A percentile compares a stretch with the other conserved stretches of the same genome.
Evolutionary conservation across 2,888 invertebrate species (phyloP).

Genomic region (Anoncus sp.): DNA sequence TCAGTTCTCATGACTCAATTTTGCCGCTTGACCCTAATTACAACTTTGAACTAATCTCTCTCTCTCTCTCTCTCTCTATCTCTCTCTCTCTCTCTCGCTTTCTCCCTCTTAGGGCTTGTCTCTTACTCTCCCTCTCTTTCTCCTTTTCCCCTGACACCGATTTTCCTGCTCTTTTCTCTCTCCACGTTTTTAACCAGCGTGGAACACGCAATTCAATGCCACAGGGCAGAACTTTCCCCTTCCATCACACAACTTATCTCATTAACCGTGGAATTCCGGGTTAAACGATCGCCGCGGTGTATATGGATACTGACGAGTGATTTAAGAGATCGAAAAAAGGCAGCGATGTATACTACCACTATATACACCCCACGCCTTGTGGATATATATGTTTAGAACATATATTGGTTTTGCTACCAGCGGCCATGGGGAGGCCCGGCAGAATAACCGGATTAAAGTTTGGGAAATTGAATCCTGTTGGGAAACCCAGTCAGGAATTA

Average conservation of each 20-base stretch:
- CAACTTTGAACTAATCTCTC: no score
- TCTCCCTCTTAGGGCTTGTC: conserved; percentile 19
- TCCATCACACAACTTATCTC: conserved; percentile 62
- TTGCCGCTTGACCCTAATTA: conserved; percentile 52
- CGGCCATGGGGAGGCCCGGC: conserved; percentile 26
- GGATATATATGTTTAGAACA: conserved; percentile 14
- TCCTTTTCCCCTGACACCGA: neutral
- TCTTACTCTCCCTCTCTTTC: conserved; percentile 1
- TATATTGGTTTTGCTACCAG: conserved; percentile 25
- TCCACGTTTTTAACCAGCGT: conserved; percentile 42
- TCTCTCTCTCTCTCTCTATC: no score
- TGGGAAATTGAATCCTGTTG: conserved; percentile 53
- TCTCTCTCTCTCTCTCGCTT: no score
- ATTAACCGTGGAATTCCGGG: conserved; percentile 59
- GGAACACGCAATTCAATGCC: conserved; percentile 58
- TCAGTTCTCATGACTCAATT: conserved; percentile 30
- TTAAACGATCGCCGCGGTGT: conserved; percentile 56
- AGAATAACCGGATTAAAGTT: conserved; percentile 58
- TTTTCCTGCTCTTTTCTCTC: conserved; percentile 25
- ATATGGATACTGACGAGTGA: conserved; percentile 31
- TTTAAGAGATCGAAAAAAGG: conserved; percentile 51
- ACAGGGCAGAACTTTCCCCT: conserved; percentile 52
- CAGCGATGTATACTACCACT: neutral
- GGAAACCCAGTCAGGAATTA: conserved; percentile 45
- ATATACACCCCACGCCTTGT: neutral